Evolutionary conservation across 1,140 invertebrate species (phyloP).

Genomic region (Platorchestia sp.): DNA sequence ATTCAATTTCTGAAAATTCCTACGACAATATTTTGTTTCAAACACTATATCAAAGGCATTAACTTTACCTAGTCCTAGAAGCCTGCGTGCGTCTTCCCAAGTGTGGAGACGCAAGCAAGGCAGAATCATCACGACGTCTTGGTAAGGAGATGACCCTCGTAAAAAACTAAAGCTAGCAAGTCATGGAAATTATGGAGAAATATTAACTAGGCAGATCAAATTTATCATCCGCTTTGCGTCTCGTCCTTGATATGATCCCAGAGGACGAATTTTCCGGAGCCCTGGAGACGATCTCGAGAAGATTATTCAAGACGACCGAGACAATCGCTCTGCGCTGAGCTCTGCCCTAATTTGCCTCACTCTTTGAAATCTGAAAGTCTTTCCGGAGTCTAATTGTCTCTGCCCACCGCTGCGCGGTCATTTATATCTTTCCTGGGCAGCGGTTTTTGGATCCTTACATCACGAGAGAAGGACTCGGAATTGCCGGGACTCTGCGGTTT

Average conservation of each 20-base stretch:
- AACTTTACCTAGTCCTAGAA: background rate
- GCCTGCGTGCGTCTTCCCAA: too few species aligned
- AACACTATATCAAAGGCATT: background rate
- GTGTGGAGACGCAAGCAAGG: too few species aligned
- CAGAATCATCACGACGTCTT: background rate
- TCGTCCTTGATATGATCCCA: conserved; percentile 17
- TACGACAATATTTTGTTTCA: too few species aligned
- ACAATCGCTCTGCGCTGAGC: conserved; percentile 29
- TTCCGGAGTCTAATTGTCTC: conserved; percentile 40
- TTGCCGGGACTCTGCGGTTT: conserved; percentile 34
- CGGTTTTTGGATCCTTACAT: conserved; percentile 45
- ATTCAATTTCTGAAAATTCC: too few species aligned
- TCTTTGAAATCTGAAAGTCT: conserved; percentile 40
- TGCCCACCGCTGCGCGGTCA: conserved; percentile 1
- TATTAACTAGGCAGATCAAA: background rate
- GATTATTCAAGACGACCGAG: conserved; percentile 49
- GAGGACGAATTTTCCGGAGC: conserved; percentile 12
- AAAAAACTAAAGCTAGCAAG: background rate
- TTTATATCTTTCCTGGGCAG: conserved; percentile 37
- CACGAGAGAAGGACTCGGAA: conserved; percentile 50
- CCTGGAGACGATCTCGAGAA: conserved; percentile 16
- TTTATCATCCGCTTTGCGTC: background rate
- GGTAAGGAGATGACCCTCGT: background rate
- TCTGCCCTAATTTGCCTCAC: conserved; percentile 44
- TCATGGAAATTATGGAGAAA: background rate